phyloP scores from a whole-genome alignment of 2,113 vertebrate genomes.

The Piaya cayana region DNA sequence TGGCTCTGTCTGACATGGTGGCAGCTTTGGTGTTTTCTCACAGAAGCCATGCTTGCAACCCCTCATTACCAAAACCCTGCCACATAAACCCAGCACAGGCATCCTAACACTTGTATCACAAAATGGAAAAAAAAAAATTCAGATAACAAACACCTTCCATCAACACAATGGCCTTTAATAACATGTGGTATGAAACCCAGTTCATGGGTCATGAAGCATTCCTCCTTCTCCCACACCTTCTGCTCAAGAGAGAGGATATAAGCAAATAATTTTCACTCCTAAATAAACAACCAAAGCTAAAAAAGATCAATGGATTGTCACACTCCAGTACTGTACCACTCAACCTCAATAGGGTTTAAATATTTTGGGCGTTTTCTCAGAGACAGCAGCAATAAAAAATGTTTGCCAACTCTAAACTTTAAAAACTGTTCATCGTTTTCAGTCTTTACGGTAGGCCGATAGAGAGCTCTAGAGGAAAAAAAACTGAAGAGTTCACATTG shows the following conservation, averaged over 20 bases:
- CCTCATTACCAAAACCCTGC: not conserved
- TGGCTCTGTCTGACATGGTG: not conserved
- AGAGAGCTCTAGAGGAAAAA: not conserved
- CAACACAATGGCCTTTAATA: not conserved
- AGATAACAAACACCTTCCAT: not conserved
- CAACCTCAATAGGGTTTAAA: not conserved
- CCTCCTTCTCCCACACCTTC: not conserved
- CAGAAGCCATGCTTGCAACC: not conserved
- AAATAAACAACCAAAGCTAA: not conserved
- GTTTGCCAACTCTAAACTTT: not conserved
- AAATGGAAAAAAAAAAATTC: not conserved
- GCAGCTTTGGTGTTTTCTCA: not conserved
- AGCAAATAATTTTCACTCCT: not conserved
- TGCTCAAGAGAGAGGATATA: not conserved
- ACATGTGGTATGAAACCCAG: not conserved
- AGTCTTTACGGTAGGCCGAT: not conserved
- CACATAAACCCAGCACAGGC: accelerated
- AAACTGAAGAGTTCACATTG: not conserved
- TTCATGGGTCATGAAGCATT: not conserved
- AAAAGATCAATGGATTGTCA: not conserved
- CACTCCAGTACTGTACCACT: not conserved
- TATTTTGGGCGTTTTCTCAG: not conserved
- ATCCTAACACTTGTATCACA: not conserved
- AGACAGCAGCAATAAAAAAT: not conserved
- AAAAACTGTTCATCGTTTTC: not conserved